A percentile compares a stretch with the other conserved stretches of the same genome.
Conservation (phyloP, 2,797 vertebrate genomes). For the Salarias fasciatus region DNA sequence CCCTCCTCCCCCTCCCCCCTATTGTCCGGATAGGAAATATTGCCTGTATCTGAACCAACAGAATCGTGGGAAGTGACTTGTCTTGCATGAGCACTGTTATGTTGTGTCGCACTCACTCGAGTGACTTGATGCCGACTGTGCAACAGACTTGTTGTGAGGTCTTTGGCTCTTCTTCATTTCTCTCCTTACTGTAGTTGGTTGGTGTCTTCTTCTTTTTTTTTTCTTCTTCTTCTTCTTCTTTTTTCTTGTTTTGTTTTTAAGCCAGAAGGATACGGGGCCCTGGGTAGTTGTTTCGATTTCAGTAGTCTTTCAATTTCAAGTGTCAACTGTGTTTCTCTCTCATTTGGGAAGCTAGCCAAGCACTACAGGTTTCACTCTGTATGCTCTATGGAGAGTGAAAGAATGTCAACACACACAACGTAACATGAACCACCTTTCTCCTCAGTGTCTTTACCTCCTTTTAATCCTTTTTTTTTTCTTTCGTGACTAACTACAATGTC, state of each 20-base stretch:
- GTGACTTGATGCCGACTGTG: conserved; percentile 71
- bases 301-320: conserved; percentile 46
- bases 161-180: conserved; percentile 61
- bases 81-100: conserved; percentile 83
- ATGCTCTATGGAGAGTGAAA: conserved; percentile 44
- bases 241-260: too few relatives aligned
- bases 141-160: conserved; percentile 65
- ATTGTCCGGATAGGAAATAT: conserved; percentile 66
- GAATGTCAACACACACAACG: conserved; percentile 65
- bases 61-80: conserved; percentile 71
- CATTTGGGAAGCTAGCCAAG: conserved; percentile 65
- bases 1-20: conserved; percentile 29
- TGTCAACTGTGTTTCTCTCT: conserved; percentile 63
- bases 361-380: conserved; percentile 65
- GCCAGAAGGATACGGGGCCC: conserved; percentile 41
- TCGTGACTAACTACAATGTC: conserved; percentile 63
- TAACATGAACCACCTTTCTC: conserved; percentile 59
- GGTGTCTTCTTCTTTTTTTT: conserved; percentile 64
- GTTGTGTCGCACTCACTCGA: conserved; percentile 68
- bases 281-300: conserved; percentile 9
- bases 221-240: too few relatives aligned
- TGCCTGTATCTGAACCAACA: conserved; percentile 68
- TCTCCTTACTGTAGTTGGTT: conserved; percentile 51
- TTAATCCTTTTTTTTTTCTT: conserved; percentile 34
- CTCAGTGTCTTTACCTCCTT: conserved; percentile 64